Conservation (phyloP, 2,888 invertebrate species). For the Leptinotarsa haldemani region DNA sequence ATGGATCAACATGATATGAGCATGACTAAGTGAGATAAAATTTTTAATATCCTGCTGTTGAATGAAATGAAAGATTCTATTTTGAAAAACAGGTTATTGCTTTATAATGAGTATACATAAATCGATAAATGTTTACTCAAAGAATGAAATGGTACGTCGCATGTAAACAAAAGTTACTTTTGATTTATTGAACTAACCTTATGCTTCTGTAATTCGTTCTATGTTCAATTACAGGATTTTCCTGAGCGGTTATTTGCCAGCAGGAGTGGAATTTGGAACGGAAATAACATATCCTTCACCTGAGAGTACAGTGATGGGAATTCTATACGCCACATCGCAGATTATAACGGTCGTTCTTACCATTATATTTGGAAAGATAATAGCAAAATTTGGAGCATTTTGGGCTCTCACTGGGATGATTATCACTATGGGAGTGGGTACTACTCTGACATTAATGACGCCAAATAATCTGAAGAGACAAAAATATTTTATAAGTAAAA, state of each 20-base stretch:
- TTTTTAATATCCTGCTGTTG: too few relatives aligned
- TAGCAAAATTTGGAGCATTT: slow-evolving; percentile 47
- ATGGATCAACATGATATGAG: too few relatives aligned
- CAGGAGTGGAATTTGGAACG: slow-evolving; percentile 55
- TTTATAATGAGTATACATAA: too few relatives aligned
- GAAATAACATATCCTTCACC: slow-evolving; percentile 56
- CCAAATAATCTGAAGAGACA: slow-evolving; percentile 53
- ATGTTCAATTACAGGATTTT: slow-evolving; percentile 49
- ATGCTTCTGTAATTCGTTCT: too few relatives aligned
- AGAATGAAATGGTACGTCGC: too few relatives aligned
- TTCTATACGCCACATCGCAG: slow-evolving; percentile 54
- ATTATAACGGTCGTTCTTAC: slow-evolving; percentile 50
- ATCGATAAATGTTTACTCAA: too few relatives aligned
- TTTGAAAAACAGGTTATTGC: too few relatives aligned
- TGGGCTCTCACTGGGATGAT: slow-evolving; percentile 48
- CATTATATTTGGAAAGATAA: slow-evolving; percentile 44
- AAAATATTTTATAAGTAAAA: slow-evolving; percentile 18
- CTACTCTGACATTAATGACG: slow-evolving; percentile 48
- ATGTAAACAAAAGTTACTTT: too few relatives aligned
- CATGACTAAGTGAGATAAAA: too few relatives aligned
- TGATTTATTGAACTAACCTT: too few relatives aligned
- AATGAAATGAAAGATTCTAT: too few relatives aligned
- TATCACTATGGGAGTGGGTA: slow-evolving; percentile 46
- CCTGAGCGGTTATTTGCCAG: slow-evolving; percentile 54
- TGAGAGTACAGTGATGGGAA: slow-evolving; percentile 54